These are phyloP conservation scores for Scyliorhinus canicula DNA, from an alignment of 2,797 vertebrate species.

Conservation along the genomic window DNA sequence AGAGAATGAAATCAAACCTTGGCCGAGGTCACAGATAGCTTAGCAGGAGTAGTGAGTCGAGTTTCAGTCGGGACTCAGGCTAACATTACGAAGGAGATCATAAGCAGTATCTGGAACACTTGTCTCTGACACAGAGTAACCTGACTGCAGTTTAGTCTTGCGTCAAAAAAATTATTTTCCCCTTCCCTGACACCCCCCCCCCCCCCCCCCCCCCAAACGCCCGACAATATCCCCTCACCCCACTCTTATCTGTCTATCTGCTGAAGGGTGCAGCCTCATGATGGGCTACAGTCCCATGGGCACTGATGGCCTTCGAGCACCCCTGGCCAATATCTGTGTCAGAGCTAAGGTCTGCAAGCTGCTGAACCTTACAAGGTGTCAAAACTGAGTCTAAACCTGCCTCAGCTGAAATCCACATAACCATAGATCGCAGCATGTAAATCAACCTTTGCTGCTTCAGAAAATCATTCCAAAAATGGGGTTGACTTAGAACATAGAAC, in stretches of 20 bases:
- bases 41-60: slow-evolving; percentile 24
- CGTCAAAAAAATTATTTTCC: neutral
- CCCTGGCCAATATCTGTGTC: neutral
- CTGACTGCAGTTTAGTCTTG: neutral
- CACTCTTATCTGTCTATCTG: neutral
- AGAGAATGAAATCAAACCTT: slow-evolving; percentile 37
- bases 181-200: neutral
- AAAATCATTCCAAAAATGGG: neutral
- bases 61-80: neutral
- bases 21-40: slow-evolving; percentile 31
- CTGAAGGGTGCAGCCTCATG: neutral
- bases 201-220: too few relatives aligned
- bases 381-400: neutral
- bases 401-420: neutral
- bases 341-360: neutral
- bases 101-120: neutral
- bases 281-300: too few relatives aligned
- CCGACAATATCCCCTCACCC: too few relatives aligned
- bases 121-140: neutral
- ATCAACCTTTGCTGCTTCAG: neutral
- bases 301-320: too few relatives aligned
- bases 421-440: neutral
- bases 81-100: slow-evolving; percentile 32
- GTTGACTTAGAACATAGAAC: too few relatives aligned
- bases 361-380: neutral